Evolutionary conservation across 1,140 invertebrate genomes (phyloP), one percentile per base, ranked within the genome.

Genomic region (Ganaspis sp.): DNA sequence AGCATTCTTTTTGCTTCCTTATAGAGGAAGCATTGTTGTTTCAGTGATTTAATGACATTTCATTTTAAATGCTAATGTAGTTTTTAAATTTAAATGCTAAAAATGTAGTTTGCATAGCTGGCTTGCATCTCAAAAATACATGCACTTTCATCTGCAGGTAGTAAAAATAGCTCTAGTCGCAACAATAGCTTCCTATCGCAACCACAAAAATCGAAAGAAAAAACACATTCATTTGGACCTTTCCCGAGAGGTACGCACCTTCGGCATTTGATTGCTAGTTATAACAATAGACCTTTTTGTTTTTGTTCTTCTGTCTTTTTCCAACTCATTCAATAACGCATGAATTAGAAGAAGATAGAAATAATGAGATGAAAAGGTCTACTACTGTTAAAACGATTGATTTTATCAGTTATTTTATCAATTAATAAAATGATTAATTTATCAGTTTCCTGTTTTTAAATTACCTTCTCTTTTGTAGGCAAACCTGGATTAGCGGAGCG

Each of bases 401-500:
- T n/a, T n/a, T n/a, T n/a, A n/a, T n/a, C n/a, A n/a, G n/a, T n/a
- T n/a, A n/a, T n/a, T n/a, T n/a, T n/a, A n/a, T n/a, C n/a, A n/a
- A n/a, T n/a, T n/a, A n/a, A n/a, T n/a, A n/a, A n/a, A n/a, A n/a
- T n/a, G 37, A 19, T 15, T n/a, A 74, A 26, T n/a, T 8, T 29
- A 53, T 74, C 21, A 70, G 9, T 72, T 72, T 49, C 15, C 19
- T 1, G 15, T 45, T 23, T 21, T 40, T 69, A 69, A 42, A 0
- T 21, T 26, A 73, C 6, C 53, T 54, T 64, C 15, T 40, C 19
- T 21, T 42, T 54, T 38, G 19, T 40, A 74, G 38, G 78, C 17
- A 88, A 85, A 69, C 95, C 96, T 84, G 96, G 96, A 21, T 90
- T 98, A 4, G 96, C 97, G 15, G 97, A 98, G 87, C 95, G 96